Percentiles rank a stretch among this genome's conserved stretches.
Conservation (phyloP, 2,888 invertebrate species). For the Eledona agricola region DNA sequence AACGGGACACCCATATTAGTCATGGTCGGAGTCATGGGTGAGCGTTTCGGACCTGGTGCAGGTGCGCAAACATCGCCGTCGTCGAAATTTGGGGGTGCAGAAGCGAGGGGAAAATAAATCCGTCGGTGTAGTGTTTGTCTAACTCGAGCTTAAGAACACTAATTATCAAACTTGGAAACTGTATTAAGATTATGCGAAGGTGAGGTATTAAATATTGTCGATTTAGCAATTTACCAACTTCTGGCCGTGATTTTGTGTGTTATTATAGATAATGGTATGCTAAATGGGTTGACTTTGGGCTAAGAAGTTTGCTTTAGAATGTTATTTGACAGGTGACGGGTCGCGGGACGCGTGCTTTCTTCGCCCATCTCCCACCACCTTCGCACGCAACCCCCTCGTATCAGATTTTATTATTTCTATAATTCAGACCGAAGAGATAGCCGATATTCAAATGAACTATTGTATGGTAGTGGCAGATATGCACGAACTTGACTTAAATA, state of each 20-base stretch:
- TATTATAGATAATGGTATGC: slow-evolving; percentile 62
- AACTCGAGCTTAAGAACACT: slow-evolving; percentile 63
- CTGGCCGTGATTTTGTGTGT: slow-evolving; percentile 58
- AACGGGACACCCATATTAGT: slow-evolving; percentile 52
- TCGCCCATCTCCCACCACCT: neutral
- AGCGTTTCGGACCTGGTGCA: too few relatives aligned
- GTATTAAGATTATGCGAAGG: slow-evolving; percentile 63
- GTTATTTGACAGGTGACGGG: slow-evolving; percentile 60
- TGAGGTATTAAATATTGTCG: slow-evolving; percentile 63
- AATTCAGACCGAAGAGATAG: slow-evolving; percentile 50
- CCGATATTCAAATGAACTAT: slow-evolving; percentile 60
- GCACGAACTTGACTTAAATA: slow-evolving; percentile 56
- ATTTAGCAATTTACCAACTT: slow-evolving; percentile 63
- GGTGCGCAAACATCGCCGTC: slow-evolving; percentile 47
- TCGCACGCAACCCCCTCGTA: slow-evolving; percentile 6
- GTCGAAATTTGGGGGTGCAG: slow-evolving; percentile 12
- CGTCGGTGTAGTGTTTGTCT: slow-evolving; percentile 61
- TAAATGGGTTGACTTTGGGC: slow-evolving; percentile 61
- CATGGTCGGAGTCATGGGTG: too few relatives aligned
- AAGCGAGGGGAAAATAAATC: slow-evolving; percentile 56
- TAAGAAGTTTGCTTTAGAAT: slow-evolving; percentile 59
- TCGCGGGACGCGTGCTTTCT: slow-evolving; percentile 49
- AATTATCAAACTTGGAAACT: slow-evolving; percentile 64
- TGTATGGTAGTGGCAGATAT: slow-evolving; percentile 53
- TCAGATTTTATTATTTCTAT: slow-evolving; percentile 38